These are phyloP conservation scores for Glyptemys insculpta DNA, from an alignment of 2,797 vertebrate species.

Conservation along the genomic window DNA sequence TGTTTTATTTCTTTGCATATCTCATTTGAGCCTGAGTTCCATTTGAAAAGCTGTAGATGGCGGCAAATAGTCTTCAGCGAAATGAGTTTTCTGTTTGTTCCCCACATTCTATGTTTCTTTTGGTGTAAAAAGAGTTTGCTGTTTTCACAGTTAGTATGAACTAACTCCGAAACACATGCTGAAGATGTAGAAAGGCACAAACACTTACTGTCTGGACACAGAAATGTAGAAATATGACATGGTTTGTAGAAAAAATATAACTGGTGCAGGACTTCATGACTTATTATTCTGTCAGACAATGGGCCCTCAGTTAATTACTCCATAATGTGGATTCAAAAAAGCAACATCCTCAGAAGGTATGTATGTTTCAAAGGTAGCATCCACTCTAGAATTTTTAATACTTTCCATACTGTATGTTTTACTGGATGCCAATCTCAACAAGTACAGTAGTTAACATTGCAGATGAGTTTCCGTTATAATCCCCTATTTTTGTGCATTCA, in stretches of 20 bases:
- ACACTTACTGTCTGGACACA: neutral
- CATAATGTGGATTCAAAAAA: neutral
- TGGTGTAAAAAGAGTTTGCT: neutral
- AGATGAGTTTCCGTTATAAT: constrained; percentile 42
- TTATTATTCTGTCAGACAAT: constrained; percentile 3
- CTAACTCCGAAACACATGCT: neutral
- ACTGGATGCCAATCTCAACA: constrained; percentile 13
- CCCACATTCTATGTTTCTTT: neutral
- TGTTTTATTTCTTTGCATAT: neutral
- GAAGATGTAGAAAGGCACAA: neutral
- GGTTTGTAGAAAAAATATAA: neutral
- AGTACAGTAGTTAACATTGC: constrained; percentile 22
- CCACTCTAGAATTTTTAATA: constrained; percentile 18
- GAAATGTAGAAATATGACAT: neutral
- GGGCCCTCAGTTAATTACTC: neutral
- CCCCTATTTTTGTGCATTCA: neutral
- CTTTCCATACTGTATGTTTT: constrained; percentile 12
- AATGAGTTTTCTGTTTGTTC: neutral
- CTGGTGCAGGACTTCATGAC: neutral
- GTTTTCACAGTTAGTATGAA: neutral
- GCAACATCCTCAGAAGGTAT: constrained; percentile 7
- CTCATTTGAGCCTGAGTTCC: neutral
- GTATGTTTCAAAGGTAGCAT: constrained; percentile 35
- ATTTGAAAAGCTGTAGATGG: constrained; percentile 28
- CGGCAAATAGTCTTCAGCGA: constrained; percentile 34